phyloP scores from a whole-genome alignment of 2,888 invertebrate species.

The Drosophila infuscata region DNA sequence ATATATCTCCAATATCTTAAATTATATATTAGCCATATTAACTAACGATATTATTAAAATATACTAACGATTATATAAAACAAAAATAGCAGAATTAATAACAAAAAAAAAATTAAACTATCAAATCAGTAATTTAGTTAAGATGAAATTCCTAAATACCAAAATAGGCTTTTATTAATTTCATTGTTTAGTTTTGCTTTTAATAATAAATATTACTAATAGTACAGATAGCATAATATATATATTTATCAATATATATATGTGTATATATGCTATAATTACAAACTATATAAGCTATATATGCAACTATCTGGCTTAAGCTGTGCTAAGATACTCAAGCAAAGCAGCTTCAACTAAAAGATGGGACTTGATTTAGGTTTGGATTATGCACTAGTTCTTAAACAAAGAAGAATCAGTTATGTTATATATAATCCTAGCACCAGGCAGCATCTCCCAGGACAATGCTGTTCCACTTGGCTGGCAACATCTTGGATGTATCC shows the following conservation, averaged over 20 bases:
- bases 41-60: not conserved
- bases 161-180: not conserved
- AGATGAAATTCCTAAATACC: not conserved
- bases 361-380: not conserved
- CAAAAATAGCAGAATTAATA: not conserved
- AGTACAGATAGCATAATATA: not conserved
- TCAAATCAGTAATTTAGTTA: not conserved
- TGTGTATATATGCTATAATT: too few species aligned
- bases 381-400: not conserved
- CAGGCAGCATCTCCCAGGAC: not conserved
- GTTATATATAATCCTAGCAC: not conserved
- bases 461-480: slow-evolving; percentile 41
- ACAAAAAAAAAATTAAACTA: not conserved
- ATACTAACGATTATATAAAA: not conserved
- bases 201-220: not conserved
- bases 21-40: not conserved
- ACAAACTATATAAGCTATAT: too few species aligned
- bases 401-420: not conserved
- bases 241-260: not conserved
- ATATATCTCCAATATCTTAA: not conserved
- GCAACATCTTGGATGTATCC: slow-evolving; percentile 32
- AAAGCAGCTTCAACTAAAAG: not conserved
- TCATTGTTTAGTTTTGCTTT: not conserved
- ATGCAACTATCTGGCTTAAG: too few species aligned
- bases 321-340: not conserved